These are phyloP conservation scores for Stercorarius parasiticus DNA, from an alignment of 2,113 vertebrate genomes.

Conservation along the genomic window DNA sequence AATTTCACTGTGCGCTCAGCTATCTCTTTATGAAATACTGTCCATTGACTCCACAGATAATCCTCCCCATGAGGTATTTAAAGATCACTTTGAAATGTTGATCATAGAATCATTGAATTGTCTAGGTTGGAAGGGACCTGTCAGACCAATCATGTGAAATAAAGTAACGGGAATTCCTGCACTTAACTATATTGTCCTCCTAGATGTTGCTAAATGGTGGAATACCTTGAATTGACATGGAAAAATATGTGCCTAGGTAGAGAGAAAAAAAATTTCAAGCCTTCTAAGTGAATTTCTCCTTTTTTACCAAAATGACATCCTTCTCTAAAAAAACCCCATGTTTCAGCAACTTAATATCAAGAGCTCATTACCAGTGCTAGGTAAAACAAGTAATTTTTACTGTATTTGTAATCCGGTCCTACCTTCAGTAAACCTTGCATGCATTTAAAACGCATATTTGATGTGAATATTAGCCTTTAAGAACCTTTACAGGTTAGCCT, in stretches of 20 bases:
- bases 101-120: background rate
- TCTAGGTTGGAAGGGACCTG: too few species aligned
- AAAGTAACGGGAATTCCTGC: background rate
- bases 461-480: background rate
- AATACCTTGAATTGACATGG: background rate
- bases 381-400: background rate
- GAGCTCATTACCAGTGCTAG: background rate
- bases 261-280: background rate
- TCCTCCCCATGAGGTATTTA: background rate
- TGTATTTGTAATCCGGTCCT: background rate
- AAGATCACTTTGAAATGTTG: background rate
- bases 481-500: background rate
- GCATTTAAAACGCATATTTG: background rate
- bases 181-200: background rate
- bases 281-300: background rate
- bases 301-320: background rate
- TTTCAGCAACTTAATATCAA: background rate
- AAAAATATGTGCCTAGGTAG: background rate
- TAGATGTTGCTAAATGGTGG: background rate
- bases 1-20: background rate
- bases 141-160: background rate
- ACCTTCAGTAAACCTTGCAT: background rate
- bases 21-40: background rate
- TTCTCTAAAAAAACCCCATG: background rate
- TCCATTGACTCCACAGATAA: background rate